Evolutionary conservation across 2,113 vertebrate species (phyloP), one percentile per base, ranked within the genome.

Genomic region (Lampris incognitus): DNA sequence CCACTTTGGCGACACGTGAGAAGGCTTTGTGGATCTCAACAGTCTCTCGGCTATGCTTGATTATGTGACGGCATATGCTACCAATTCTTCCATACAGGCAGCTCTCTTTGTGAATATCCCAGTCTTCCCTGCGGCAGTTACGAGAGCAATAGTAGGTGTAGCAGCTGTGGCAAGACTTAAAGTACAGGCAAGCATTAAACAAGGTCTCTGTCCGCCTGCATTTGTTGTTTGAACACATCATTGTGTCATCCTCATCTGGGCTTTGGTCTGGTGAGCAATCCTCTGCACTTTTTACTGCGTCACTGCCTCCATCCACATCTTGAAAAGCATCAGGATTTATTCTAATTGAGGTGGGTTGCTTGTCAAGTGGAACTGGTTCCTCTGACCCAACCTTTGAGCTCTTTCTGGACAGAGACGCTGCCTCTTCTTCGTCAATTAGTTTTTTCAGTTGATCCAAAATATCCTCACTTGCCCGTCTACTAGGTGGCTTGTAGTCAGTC

Each of bases 161-260:
- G 93, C 98, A 99, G 92, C 97, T 99, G 94, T 98, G 98, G 92
- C 98, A 99, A 0, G 98, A 98, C 91, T 99, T 98, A 92, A 99
- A 99, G 91, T 99, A 99, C 78, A 99, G 95, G 86, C 97, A 98
- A 89, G 98, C 97, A 0, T 99, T 98, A 86, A 99, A 98, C 85
- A 98, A 92, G 61, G 97, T 97, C 91, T 99, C 98, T 0, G 97
- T 97, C 67, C 97, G 94, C 7, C 96, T 92, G 83, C 98, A 99
- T 88, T 96, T 97, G 90, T 97, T 96, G 6, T 99, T 99, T 5
- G 98, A 99, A 85, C 98, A 99, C 87, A 97, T 98, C 97, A 99
- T 97, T 69, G 97, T 95, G 75, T 98, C 98, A 0, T 98, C 97
- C 69, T 99, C 98, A 74, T 98, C 97, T 0, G 97, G 96, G 8